Evolutionary conservation across 2,888 invertebrate genomes (phyloP), one percentile per base, ranked within the genome.

Genomic region (Lamellibrachia satsuma): DNA sequence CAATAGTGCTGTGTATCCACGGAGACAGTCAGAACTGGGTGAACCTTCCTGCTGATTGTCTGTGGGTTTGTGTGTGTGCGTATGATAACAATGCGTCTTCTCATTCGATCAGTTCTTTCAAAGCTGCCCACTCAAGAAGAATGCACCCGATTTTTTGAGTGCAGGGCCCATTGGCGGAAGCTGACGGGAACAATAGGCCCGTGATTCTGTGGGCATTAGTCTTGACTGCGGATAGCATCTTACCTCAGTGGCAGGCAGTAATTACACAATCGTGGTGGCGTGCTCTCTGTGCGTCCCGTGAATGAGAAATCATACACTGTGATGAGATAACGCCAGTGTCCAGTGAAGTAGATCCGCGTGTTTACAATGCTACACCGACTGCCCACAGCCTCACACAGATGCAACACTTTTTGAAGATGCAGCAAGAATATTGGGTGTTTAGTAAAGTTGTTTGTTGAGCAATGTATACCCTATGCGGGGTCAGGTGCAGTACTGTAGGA

Each of bases 181-280:
- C 75, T 75, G 75, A 75, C 75, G 75, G 75, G 75, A 75, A 75
- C 75, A 75, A 75, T 75, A 22, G 75, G 6, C 3, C 75, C 15
- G 75, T 22, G 75, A 75, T 75, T 22, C n/a, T 75, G 75, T 75
- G 75, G 75, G 75, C 75, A 75, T 75, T 75, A 75, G 75, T 15
- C 75, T 75, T 75, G 75, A 75, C 75, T 75, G 75, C 22, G 22
- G 75, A 75, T 75, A 75, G 75, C 75, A 75, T 75, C 75, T 75
- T 75, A 75, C 15, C 75, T 75, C 22, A 75, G 75, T 75, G 75
- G 75, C 75, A 75, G 22, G 75, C 75, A 11, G 75, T 75, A 75
- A 75, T 75, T 75, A 75, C 75, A 11, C 22, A 22, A 22, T 75
- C 75, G 22, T 75, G 75, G n/a, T 11, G 75, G 75, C 75, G 22